A percentile compares a stretch with the other conserved stretches of the same genome.
These are phyloP conservation scores for Diadegma fenestrale DNA, from an alignment of 2,888 invertebrate genomes.

Conservation along the genomic window DNA sequence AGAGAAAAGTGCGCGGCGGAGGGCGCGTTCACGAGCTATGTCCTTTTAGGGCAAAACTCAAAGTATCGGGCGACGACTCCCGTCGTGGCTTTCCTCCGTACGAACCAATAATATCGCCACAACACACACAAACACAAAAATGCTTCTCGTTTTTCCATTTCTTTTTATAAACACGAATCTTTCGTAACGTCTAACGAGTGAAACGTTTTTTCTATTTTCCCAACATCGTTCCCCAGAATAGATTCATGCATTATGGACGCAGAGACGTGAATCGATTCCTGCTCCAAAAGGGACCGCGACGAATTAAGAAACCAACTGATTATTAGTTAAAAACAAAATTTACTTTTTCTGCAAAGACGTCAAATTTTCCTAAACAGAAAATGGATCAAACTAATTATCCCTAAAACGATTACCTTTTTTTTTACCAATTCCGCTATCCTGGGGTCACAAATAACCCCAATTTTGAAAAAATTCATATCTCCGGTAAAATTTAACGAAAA, in stretches of 20 bases:
- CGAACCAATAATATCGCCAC: conserved; percentile 42
- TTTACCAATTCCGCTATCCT: no score
- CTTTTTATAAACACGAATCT: background rate
- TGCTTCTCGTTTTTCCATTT: background rate
- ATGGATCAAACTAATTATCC: no score
- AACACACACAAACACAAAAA: conserved; percentile 27
- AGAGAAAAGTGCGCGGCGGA: conserved; percentile 21
- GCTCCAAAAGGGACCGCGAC: no score
- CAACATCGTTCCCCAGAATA: background rate
- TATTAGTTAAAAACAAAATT: no score
- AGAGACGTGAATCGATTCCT: background rate
- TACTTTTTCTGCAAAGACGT: no score
- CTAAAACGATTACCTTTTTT: no score
- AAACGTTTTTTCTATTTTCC: background rate
- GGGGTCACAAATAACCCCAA: no score
- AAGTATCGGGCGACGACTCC: conserved; percentile 59
- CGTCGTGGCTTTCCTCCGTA: conserved; percentile 49
- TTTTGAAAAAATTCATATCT: no score
- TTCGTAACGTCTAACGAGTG: background rate
- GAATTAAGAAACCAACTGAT: no score
- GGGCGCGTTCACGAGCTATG: conserved; percentile 65
- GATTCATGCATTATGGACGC: background rate
- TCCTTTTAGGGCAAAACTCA: conserved; percentile 73
- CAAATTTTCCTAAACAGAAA: no score
- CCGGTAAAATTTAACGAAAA: no score